Conservation (phyloP, 2,888 invertebrate species). For the Ornithoptera priamus region DNA sequence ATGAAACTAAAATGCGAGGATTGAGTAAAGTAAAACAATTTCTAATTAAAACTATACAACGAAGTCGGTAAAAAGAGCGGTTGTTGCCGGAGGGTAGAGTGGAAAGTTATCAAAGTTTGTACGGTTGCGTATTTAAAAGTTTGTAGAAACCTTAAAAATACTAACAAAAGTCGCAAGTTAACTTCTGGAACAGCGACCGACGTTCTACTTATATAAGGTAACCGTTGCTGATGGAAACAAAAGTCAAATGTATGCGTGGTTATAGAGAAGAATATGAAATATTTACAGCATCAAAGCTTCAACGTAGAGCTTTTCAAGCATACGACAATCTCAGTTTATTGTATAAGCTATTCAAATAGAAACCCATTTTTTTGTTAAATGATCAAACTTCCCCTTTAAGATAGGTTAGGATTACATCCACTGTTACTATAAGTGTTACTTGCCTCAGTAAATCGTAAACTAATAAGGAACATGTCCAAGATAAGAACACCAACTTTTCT, state of each 20-base stretch:
- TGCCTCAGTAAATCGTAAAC: too few species aligned
- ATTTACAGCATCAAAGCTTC: too few species aligned
- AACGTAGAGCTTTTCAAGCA: too few species aligned
- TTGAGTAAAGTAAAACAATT: too few species aligned
- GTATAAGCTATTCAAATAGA: too few species aligned
- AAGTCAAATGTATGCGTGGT: neutral
- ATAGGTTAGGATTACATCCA: too few species aligned
- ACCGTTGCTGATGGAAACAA: neutral
- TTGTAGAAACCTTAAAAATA: slow-evolving; percentile 36
- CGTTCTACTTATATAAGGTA: neutral
- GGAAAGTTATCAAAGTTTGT: slow-evolving; percentile 9
- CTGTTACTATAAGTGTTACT: too few species aligned
- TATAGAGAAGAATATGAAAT: neutral
- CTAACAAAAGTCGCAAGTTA: slow-evolving; percentile 40
- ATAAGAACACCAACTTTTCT: too few species aligned
- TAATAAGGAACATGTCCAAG: too few species aligned
- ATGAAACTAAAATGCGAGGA: neutral
- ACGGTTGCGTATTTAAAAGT: slow-evolving; percentile 32
- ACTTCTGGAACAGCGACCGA: slow-evolving; percentile 35
- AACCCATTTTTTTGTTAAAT: too few species aligned
- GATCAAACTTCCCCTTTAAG: too few species aligned
- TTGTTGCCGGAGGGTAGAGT: neutral
- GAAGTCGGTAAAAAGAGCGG: neutral
- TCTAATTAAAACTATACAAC: neutral
- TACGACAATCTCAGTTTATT: too few species aligned